These are phyloP conservation scores for Tolypeutes matacus DNA, from an alignment of 2,797 vertebrate species.

Conservation along the genomic window DNA sequence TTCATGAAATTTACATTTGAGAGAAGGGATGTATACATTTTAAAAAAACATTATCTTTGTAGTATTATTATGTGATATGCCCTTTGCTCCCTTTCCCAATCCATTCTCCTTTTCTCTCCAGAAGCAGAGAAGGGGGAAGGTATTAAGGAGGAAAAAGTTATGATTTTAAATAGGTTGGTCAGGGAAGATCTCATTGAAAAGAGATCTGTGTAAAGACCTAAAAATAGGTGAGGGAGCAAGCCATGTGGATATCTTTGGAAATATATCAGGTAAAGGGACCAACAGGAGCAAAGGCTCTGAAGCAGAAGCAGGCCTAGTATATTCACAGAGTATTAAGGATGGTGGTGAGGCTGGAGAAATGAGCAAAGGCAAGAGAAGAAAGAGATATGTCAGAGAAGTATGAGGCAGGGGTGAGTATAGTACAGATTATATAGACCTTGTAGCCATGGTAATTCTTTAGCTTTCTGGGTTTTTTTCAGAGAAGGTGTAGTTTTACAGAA, in stretches of 20 bases:
- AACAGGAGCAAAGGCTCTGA: neutral
- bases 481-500: too few species aligned
- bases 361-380: neutral
- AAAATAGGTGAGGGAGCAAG: neutral
- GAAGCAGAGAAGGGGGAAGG: neutral
- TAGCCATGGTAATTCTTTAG: neutral
- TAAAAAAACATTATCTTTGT: neutral
- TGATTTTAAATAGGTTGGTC: neutral
- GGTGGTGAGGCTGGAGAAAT: neutral
- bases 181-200: neutral
- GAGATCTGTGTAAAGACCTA: neutral
- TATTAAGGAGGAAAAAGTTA: neutral
- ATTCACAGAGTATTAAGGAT: constrained; percentile 9
- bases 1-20: neutral
- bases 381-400: neutral
- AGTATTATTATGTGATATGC: neutral
- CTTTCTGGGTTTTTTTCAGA: neutral
- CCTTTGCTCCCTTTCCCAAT: neutral
- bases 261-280: neutral
- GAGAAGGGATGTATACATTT: neutral
- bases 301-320: neutral
- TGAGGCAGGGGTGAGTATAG: neutral
- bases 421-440: neutral
- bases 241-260: neutral
- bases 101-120: neutral